Evolutionary conservation across 2,113 vertebrate genomes (phyloP), one percentile per base, ranked within the genome.

Genomic region (Physeter macrocephalus): DNA sequence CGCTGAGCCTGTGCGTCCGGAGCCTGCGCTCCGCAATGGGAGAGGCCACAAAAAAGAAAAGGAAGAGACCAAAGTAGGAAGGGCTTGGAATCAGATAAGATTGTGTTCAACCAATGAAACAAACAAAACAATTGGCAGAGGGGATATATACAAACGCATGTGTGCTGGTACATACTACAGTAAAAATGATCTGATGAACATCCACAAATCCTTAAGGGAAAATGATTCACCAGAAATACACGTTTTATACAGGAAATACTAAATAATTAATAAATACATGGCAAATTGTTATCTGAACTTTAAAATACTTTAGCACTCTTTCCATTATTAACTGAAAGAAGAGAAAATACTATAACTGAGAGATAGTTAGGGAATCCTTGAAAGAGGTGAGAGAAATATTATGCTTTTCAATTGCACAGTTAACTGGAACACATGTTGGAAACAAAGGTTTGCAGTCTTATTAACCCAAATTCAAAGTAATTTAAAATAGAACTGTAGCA

Each of bases 391-490:
- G 43, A 61, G 23, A 86, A 93, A 77, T 81, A 93, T 39, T 64
- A 69, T 4, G 29, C 41, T 93, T 96, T 94, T 41, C 87, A 86
- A 85, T n/a, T 92, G 25, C 80, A 64, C 39, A 61, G 72, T 80
- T 96, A 94, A 88, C 25, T 72, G 54, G 46, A 96, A 85, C 54
- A 89, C 67, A 67, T 81, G 10, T 83, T 6, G 1, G 83, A 57
- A 93, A 83, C 36, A 95, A 95, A 89, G 77, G 74, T 94, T 88
- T 97, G 23, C 13, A 43, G 8, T 71, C 72, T 86, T 96, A 95
- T 91, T 95, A 96, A 95, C 43, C 8, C 57, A 85, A 96, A 96
- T 81, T 72, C 90, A 94, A 81, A 82, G 52, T 62, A 71, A 93
- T 78, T 93, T 77, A 92, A 93, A 97, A 92, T 43, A 92, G 54